A percentile compares a stretch with the other conserved stretches of the same genome.
These are phyloP conservation scores for Caenorhabditis elegans DNA, from an alignment of 1,140 invertebrate species.

Conservation along the genomic window WBcel235 BX284606.5:13549501-13550000, in stretches of 20 bases:
- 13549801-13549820: too few species aligned
- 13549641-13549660: background rate
- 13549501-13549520: background rate
- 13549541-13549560: background rate
- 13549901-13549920: slow-evolving; percentile 3
- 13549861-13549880: background rate
- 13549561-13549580: background rate
- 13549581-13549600: too few species aligned
- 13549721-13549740: background rate
- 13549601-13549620: background rate
- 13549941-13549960: background rate
- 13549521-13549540: background rate
- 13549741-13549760: background rate
- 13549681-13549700: background rate
- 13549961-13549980: too few species aligned
- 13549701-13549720: background rate
- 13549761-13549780: background rate
- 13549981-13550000: background rate
- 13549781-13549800: background rate
- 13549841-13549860: too few species aligned
- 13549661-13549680: background rate
- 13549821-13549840: too few species aligned
- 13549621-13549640: background rate
- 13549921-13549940: background rate
- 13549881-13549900: background rate